Evolutionary conservation across 2,888 invertebrate genomes (phyloP).

Genomic region (Rotaria socialis): DNA sequence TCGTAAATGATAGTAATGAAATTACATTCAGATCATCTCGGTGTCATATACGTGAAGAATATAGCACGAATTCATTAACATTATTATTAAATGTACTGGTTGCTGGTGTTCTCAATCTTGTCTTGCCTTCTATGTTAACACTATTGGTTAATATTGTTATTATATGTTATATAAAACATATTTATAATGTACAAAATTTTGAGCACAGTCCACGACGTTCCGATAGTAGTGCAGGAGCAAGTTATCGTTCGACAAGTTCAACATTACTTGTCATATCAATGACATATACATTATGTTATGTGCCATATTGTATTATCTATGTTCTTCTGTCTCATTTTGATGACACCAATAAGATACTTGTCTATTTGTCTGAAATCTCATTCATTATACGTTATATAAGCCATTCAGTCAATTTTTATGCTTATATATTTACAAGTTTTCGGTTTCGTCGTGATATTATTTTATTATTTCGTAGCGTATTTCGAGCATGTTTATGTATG

Average conservation of each 20-base stretch:
- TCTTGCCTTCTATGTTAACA: neutral
- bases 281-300: conserved; percentile 23
- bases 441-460: neutral
- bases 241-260: neutral
- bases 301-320: neutral
- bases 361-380: neutral
- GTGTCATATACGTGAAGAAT: neutral
- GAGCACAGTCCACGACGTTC: neutral
- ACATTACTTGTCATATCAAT: neutral
- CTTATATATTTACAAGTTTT: neutral
- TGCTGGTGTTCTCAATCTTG: conserved; percentile 8
- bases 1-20: neutral
- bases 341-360: neutral
- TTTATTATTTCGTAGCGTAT: neutral
- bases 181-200: neutral
- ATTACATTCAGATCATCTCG: neutral
- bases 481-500: neutral
- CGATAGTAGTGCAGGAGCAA: neutral
- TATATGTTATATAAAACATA: neutral
- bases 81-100: neutral
- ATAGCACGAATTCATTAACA: neutral
- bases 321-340: neutral
- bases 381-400: neutral
- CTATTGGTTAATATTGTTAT: neutral
- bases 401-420: neutral